These are phyloP conservation scores for Numenius phaeopus DNA, from an alignment of 2,797 vertebrate genomes.

Conservation along the genomic window DNA sequence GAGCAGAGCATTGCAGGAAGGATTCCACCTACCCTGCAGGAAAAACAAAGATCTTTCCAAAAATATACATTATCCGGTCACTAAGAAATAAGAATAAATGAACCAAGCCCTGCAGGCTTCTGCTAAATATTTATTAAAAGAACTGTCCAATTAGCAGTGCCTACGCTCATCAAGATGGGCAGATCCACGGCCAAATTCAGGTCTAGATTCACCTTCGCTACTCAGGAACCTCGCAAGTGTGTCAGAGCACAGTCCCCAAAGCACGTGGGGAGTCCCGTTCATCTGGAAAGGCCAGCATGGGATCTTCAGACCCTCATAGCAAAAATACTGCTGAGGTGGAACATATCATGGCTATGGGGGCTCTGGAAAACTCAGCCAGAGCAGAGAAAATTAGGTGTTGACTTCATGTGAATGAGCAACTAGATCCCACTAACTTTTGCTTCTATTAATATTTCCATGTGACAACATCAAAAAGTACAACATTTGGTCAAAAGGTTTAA, in stretches of 20 bases:
- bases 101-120: not conserved
- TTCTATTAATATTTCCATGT: not conserved
- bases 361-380: not conserved
- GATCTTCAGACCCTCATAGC: not conserved
- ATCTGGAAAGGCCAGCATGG: not conserved
- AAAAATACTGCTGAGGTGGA: not conserved
- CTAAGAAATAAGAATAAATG: constrained; percentile 33
- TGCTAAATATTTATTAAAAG: not conserved
- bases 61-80: constrained; percentile 26
- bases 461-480: not conserved
- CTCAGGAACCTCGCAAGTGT: not conserved
- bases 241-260: not conserved
- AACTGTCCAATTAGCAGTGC: not conserved
- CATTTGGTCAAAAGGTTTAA: not conserved
- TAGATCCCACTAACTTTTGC: not conserved
- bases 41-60: constrained; percentile 48
- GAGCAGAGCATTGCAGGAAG: not conserved
- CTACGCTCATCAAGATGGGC: not conserved
- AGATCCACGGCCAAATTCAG: rapidly evolving
- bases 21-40: constrained; percentile 35
- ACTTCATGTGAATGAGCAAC: not conserved
- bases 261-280: rapidly evolving
- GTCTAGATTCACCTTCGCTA: not conserved
- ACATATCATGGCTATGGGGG: rapidly evolving
- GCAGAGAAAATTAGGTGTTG: not conserved